These are phyloP conservation scores for Pristionchus arcanus DNA, from an alignment of 2,888 invertebrate genomes.

Conservation along the genomic window DNA sequence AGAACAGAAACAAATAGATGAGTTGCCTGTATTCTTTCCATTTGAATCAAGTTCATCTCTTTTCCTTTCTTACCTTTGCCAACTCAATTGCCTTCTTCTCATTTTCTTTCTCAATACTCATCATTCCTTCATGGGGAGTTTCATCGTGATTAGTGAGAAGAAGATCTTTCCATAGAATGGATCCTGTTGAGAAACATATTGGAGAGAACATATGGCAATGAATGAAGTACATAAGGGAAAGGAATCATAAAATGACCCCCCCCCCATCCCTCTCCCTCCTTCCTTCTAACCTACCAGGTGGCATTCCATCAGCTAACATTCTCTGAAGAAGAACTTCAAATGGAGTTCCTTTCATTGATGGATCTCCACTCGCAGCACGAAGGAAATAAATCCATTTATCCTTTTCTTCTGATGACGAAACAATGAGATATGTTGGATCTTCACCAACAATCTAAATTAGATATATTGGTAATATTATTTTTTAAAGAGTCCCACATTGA, in stretches of 20 bases:
- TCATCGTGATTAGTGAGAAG: conserved; percentile 70
- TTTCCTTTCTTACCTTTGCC: conserved; percentile 59
- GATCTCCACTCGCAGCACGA: conserved; percentile 91
- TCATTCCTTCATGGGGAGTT: conserved; percentile 70
- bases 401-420: conserved; percentile 94
- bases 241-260: neutral
- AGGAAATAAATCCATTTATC: conserved; percentile 86
- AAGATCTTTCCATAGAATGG: conserved; percentile 72
- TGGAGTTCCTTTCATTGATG: conserved; percentile 86
- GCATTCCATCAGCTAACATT: conserved; percentile 96
- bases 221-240: neutral
- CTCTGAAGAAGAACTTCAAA: conserved; percentile 96
- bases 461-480: neutral
- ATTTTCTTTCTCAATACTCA: conserved; percentile 66
- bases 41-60: neutral
- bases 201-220: neutral
- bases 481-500: conserved; percentile 43
- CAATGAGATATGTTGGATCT: conserved; percentile 94
- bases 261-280: neutral
- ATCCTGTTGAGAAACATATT: conserved; percentile 56
- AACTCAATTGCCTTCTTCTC: conserved; percentile 73
- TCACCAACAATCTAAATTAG: conserved; percentile 90
- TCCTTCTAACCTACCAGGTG: conserved; percentile 84
- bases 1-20: conserved; percentile 96
- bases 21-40: conserved; percentile 86